Base-by-base conservation (phyloP, 2,888 invertebrate species). In the Cheilosia pagana region DNA sequence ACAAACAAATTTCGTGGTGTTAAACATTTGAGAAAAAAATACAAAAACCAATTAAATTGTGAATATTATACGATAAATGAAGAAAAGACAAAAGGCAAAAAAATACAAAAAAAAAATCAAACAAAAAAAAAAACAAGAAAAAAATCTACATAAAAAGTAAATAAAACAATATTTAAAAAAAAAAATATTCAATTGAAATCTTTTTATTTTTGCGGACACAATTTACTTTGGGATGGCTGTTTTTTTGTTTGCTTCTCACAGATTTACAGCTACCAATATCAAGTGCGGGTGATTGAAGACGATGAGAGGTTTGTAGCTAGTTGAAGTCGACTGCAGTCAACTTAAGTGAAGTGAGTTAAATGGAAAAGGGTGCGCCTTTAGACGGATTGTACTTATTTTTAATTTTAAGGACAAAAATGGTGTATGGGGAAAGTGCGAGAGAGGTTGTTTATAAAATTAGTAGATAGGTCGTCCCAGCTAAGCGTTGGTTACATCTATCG, bases 21-120 rank as follows among this genome's bases (percentile, higher is more conserved):
- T 79, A 81, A 82, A 86, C 75, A 78, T 82, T 82, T 89, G 89
- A 87, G 87, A 88, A 86, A 60, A 79, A 57, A 74, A 81, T 48
- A 82, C 45, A 81, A 77, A 67, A 88, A 89, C 88, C 88, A 88
- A 89, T 89, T 90, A 90, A 89, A 87, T 88, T 87, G 90, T 89
- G 89, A 89, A 88, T 87, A 89, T 88, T 88, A 89, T 87, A 81
- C 78, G 83, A 87, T 83, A 87, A 86, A 74, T 52, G 59, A 65
- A 35, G 68, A 63, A 71, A 72, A 71, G 59, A 48, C 59, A 16
- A 63, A 63, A 35, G 39, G 86, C 79, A 87, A 63, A 71, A 74
- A 74, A 70, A 62, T 79, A 71, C 75, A 83, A 72, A 71, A 19
- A 41, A 68, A 35, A 35, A 59, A 35, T 31, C 12, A 28, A 14